Conservation (phyloP, 1,140 invertebrate genomes). For the Lineus longissimus region DNA sequence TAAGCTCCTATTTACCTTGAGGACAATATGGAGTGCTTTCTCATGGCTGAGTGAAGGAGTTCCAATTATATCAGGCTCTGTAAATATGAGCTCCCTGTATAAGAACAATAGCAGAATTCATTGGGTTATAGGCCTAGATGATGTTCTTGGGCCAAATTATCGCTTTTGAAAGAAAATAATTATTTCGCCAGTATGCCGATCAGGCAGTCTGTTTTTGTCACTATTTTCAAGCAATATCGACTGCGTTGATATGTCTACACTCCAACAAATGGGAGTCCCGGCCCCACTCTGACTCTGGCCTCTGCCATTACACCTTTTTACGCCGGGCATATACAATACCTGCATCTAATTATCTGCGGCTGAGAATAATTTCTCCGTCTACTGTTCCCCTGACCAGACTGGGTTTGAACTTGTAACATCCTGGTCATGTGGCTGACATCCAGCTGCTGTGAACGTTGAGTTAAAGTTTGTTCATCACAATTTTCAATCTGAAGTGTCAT, state of each 20-base stretch:
- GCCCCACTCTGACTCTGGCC: too few species aligned
- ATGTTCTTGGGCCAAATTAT: not conserved
- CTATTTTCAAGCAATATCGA: not conserved
- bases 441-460: too few species aligned
- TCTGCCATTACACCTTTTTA: too few species aligned
- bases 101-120: not conserved
- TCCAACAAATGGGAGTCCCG: not conserved
- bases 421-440: too few species aligned
- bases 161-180: not conserved
- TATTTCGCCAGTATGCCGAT: not conserved
- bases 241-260: not conserved
- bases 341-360: conserved; percentile 19
- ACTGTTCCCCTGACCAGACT: too few species aligned
- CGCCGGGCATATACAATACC: too few species aligned
- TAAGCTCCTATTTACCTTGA: conserved; percentile 23
- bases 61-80: conserved; percentile 36
- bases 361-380: too few species aligned
- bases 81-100: conserved; percentile 37
- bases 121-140: not conserved
- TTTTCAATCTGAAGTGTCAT: not conserved
- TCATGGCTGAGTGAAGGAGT: conserved; percentile 27
- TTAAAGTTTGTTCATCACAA: conserved; percentile 1
- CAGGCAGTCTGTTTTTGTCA: not conserved
- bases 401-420: too few species aligned
- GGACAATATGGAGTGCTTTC: conserved; percentile 23